These are phyloP conservation scores for Eupsittula cactorum DNA, from an alignment of 2,113 vertebrate species.

Conservation along the genomic window DNA sequence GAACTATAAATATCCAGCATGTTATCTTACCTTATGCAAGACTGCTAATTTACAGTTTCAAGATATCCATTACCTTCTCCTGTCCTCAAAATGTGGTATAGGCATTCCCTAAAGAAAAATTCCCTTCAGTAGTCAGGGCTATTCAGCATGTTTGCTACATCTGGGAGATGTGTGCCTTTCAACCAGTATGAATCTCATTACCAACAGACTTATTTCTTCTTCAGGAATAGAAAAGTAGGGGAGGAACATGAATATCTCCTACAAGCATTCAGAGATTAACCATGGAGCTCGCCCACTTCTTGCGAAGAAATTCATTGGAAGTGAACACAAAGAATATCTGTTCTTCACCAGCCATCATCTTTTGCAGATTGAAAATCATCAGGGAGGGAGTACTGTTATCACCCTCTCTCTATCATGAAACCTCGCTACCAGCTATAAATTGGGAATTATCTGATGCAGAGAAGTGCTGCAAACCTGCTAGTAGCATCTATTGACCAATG, in stretches of 20 bases:
- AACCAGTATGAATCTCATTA: not conserved
- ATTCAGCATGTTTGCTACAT: not conserved
- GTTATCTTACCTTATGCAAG: not conserved
- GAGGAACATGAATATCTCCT: not conserved
- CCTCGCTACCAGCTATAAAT: fast-evolving
- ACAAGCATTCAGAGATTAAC: not conserved
- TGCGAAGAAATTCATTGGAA: not conserved
- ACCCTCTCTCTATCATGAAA: not conserved
- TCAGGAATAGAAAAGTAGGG: not conserved
- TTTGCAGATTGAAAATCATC: fast-evolving
- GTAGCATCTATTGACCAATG: not conserved
- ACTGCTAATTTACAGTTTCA: not conserved
- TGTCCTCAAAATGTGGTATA: not conserved
- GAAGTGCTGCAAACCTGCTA: not conserved
- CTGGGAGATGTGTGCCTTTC: not conserved
- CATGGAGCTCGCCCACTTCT: not conserved
- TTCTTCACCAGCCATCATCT: not conserved
- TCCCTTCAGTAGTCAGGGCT: not conserved
- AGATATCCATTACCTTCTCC: not conserved
- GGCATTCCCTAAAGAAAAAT: not conserved
- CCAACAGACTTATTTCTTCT: not conserved
- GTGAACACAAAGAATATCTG: not conserved
- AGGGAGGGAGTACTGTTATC: not conserved
- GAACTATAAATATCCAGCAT: not conserved
- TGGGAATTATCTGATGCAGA: too few species aligned